Evolutionary conservation across 1,140 invertebrate genomes (phyloP), one percentile per base, ranked within the genome.

Genomic region (Drosophila tani): DNA sequence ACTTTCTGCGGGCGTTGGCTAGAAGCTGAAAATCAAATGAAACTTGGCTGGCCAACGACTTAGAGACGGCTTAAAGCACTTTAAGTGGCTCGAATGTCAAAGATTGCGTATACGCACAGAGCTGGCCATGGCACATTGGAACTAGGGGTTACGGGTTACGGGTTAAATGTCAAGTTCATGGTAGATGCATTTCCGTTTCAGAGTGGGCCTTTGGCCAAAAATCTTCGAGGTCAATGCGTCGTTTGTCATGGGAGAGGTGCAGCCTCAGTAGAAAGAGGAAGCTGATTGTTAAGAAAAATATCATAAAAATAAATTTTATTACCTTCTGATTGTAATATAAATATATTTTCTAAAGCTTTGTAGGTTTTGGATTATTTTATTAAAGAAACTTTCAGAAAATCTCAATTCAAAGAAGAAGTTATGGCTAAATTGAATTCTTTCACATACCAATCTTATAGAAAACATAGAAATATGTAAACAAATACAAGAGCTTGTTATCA

Each of bases 31-130:
- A 79, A 79, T 70, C 49, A 79, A 79, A 71, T 79, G 67, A 66
- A 75, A 62, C 51, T 84, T 73, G 51, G 59, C 78, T 74, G 82
- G 77, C 60, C 60, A 57, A 81, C 65, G 49, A 68, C 57, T 73
- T 51, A 62, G 75, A 27, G 53, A 53, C 55, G 56, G 81, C 81
- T 87, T 88, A 66, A 87, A 88, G 84, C 55, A 71, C 78, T 87
- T 87, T 71, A 87, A 84, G 81, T 83, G 70, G 5, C 63, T 49
- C 63, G 77, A 87, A 80, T 84, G 84, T 74, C 81, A 88, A 73
- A 83, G 74, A 88, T 83, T 81, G 69, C 66, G 68, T 64, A 83
- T 78, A 78, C 81, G 73, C 73, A 66, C 73, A 53, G 41, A 12
- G 47, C 49, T 77, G 81, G 45, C 64, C 53, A 47, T 64, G 70